These are phyloP conservation scores for Leptopterna dolabrata DNA, from an alignment of 2,888 invertebrate genomes.

Conservation along the genomic window DNA sequence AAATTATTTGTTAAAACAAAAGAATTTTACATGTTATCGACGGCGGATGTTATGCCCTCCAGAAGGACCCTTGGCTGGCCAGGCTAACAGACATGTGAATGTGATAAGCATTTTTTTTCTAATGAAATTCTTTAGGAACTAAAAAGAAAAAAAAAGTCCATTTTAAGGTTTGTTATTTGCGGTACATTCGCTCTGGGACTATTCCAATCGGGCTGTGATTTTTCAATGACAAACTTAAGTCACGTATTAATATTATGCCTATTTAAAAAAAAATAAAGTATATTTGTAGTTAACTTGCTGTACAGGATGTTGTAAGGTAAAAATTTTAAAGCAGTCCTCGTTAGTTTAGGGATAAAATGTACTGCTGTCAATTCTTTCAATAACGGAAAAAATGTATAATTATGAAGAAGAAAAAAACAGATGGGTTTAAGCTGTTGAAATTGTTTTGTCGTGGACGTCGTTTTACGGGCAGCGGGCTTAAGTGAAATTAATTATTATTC, in stretches of 20 bases:
- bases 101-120: conserved; percentile 61
- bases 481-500: too few species aligned
- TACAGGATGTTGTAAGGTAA: conserved; percentile 62
- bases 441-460: not conserved
- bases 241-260: conserved; percentile 56
- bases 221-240: conserved; percentile 60
- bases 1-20: conserved; percentile 46
- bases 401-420: conserved; percentile 32
- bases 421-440: conserved; percentile 55
- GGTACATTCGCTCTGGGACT: conserved; percentile 61
- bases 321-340: conserved; percentile 59
- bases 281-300: conserved; percentile 61
- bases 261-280: conserved; percentile 56
- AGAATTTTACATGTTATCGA: conserved; percentile 45
- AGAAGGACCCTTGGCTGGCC: conserved; percentile 58
- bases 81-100: conserved; percentile 59
- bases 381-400: conserved; percentile 17
- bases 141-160: conserved; percentile 57
- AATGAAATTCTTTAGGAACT: conserved; percentile 58
- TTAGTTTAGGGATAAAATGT: conserved; percentile 57
- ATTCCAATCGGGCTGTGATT: conserved; percentile 87
- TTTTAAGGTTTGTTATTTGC: conserved; percentile 59
- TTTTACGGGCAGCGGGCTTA: too few species aligned
- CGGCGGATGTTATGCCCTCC: conserved; percentile 45
- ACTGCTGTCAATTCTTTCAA: conserved; percentile 59